A percentile compares a stretch with the other conserved stretches of the same genome.
These are phyloP conservation scores for Meteorus colon DNA, from an alignment of 2,888 invertebrate genomes.

Conservation along the genomic window DNA sequence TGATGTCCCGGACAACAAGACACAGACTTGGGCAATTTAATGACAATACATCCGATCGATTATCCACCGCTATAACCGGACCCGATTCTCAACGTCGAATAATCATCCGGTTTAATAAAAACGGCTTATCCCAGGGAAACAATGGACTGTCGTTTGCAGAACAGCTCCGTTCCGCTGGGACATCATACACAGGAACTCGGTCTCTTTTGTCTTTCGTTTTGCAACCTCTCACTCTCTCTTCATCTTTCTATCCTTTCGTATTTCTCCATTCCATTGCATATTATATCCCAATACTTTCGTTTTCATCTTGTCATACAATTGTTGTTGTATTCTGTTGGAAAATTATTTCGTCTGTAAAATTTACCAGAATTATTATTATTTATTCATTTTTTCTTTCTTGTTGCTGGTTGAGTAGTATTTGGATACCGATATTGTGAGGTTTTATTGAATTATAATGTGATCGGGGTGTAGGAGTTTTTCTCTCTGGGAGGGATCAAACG, in stretches of 20 bases:
- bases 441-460: too few species aligned
- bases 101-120: constrained; percentile 69
- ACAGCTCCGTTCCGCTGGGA: constrained; percentile 50
- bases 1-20: background rate
- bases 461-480: too few species aligned
- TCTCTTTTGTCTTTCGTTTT: constrained; percentile 37
- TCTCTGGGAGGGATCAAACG: too few species aligned
- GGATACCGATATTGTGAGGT: too few species aligned
- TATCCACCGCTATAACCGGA: constrained; percentile 35
- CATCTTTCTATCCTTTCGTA: background rate
- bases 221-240: background rate
- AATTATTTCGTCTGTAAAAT: background rate
- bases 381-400: too few species aligned
- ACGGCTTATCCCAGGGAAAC: constrained; percentile 67
- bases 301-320: background rate
- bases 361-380: too few species aligned
- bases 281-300: background rate
- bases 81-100: constrained; percentile 60
- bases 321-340: background rate
- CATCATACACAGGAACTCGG: constrained; percentile 46
- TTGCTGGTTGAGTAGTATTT: too few species aligned
- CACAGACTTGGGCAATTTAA: constrained; percentile 34
- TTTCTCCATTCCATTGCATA: background rate
- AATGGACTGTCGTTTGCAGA: constrained; percentile 67
- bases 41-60: constrained; percentile 49